Evolutionary conservation across 2,888 invertebrate species (phyloP).

Genomic region (Lottia scabra): DNA sequence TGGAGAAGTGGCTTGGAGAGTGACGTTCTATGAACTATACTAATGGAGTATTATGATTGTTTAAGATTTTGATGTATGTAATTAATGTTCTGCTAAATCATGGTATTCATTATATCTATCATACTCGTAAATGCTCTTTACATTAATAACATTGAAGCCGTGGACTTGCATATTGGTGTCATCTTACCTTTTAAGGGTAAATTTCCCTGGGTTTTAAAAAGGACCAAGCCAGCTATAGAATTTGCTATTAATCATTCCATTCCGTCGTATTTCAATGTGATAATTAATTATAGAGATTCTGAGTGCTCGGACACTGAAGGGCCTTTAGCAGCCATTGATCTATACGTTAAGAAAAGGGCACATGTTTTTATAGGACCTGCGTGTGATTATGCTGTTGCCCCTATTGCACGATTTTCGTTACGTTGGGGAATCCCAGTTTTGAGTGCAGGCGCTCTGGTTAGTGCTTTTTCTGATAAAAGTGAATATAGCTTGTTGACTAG

Average conservation of each 20-base stretch:
- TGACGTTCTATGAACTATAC: too few relatives aligned
- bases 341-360: conserved; percentile 42
- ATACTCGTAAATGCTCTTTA: too few relatives aligned
- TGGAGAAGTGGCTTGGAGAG: too few relatives aligned
- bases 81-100: too few relatives aligned
- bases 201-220: conserved; percentile 43
- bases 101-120: too few relatives aligned
- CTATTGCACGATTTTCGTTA: conserved; percentile 86
- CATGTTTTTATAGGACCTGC: conserved; percentile 58
- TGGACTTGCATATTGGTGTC: conserved; percentile 41
- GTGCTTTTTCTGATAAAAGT: conserved; percentile 48
- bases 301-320: conserved; percentile 54
- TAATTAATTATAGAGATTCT: conserved; percentile 43
- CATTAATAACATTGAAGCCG: too few relatives aligned
- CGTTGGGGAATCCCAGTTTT: conserved; percentile 89
- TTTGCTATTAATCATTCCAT: conserved; percentile 47
- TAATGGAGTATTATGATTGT: too few relatives aligned
- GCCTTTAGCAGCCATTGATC: conserved; percentile 54
- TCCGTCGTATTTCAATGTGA: conserved; percentile 19
- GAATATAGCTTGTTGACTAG: conserved; percentile 81
- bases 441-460: conserved; percentile 71
- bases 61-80: too few relatives aligned
- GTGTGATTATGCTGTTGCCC: conserved; percentile 80
- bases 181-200: conserved; percentile 47
- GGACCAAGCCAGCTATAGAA: conserved; percentile 56